A percentile compares a stretch with the other conserved stretches of the same genome.
These are phyloP conservation scores for Plusia festucae DNA, from an alignment of 2,888 invertebrate genomes.

Conservation along the genomic window DNA sequence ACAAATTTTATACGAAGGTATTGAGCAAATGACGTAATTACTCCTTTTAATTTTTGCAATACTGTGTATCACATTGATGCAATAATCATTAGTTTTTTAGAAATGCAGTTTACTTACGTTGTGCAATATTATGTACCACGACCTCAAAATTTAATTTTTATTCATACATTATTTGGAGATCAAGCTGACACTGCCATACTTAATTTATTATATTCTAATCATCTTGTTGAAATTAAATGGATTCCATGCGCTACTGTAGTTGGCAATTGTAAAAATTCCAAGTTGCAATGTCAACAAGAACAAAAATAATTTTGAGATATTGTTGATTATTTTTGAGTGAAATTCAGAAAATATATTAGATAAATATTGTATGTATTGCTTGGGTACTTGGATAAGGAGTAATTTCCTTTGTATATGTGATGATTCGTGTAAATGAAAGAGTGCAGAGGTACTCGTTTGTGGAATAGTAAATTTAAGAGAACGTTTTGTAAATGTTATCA, in stretches of 20 bases:
- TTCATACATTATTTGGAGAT: slow-evolving; percentile 22
- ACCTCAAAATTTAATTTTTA: slow-evolving; percentile 12
- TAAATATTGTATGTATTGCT: slow-evolving; percentile 7
- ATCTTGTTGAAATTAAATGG: slow-evolving; percentile 14
- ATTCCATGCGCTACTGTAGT: slow-evolving; percentile 17
- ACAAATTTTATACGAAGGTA: too few relatives aligned
- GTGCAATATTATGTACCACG: slow-evolving; percentile 21
- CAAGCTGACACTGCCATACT: slow-evolving; percentile 38
- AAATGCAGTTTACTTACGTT: slow-evolving; percentile 21
- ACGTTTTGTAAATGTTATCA: slow-evolving; percentile 84
- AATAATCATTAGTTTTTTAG: slow-evolving; percentile 16
- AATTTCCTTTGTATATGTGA: slow-evolving; percentile 13
- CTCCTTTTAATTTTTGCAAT: neutral
- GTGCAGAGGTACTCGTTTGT: slow-evolving; percentile 70
- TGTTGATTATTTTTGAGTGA: slow-evolving; percentile 8
- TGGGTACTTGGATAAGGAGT: neutral
- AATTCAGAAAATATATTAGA: slow-evolving; percentile 7
- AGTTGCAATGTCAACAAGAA: neutral
- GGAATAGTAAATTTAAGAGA: slow-evolving; percentile 68
- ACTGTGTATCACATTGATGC: neutral
- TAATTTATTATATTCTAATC: slow-evolving; percentile 4
- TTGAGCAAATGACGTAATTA: slow-evolving; percentile 35
- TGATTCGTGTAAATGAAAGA: slow-evolving; percentile 34
- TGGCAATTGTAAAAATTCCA: neutral
- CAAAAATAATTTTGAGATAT: slow-evolving; percentile 13